Evolutionary conservation across 2,888 invertebrate species (phyloP), one percentile per base, ranked within the genome.

Genomic region (Epinotia demarniana): DNA sequence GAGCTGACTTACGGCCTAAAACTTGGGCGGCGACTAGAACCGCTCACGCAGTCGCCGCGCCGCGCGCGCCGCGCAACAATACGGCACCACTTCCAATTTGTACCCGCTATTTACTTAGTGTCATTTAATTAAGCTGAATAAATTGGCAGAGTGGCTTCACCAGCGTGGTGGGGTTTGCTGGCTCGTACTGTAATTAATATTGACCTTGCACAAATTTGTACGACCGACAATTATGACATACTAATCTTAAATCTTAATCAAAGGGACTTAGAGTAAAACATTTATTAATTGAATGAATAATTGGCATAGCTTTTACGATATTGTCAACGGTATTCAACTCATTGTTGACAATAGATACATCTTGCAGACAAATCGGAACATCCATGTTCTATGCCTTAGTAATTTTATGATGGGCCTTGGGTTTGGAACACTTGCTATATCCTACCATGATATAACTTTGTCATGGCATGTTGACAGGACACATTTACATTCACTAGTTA

Each of bases 41-140:
- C 27, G 46, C 58, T 69, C 68, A 11, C 46, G 23, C 68, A 23
- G 68, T 58, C 58, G 80, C 82, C 82, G 80, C 80, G 62, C 66
- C 49, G 63, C 16, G 5, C 61, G 77, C 78, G 80, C 83, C 81
- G 81, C 80, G 77, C 78, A 81, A 82, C 86, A 86, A 85, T 83
- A 82, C 75, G 80, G 83, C 82, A 66, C 53, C 55, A 71, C 68
- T 79, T 84, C 82, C 86, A 89, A 88, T 89, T 89, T 86, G 84
- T 85, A 84, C 82, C 84, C 79, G 79, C 82, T 90, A 87, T 91
- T 91, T 89, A 87, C 88, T 88, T 86, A 87, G 84, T 86, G 86
- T 89, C 89, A 89, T 91, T 91, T 90, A 91, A 92, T 92, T 91
- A 91, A 88, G 84, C 86, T 85, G 87, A 88, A 90, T 87, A 89